Percentiles rank a stretch among this genome's conserved stretches.
Conservation (phyloP, 2,797 vertebrate species). For the Tapirus indicus region DNA sequence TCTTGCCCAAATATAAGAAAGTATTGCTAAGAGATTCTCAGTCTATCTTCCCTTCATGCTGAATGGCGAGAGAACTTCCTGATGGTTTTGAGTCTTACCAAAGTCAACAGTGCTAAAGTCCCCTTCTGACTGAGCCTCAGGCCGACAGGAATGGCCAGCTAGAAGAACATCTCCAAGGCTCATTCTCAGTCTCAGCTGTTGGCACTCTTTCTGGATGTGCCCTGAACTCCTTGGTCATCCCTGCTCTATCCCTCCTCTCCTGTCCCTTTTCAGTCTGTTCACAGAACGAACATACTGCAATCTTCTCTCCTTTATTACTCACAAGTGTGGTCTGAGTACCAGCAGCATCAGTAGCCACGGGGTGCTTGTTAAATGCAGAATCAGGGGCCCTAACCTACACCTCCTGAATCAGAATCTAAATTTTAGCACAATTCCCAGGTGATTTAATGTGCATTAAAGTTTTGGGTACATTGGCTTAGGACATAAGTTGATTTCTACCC, state of each 20-base stretch:
- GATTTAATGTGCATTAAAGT: background rate
- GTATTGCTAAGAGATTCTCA: background rate
- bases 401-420: background rate
- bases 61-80: background rate
- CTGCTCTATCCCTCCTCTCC: background rate
- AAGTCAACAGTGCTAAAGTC: background rate
- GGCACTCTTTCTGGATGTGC: background rate
- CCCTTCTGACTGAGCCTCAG: background rate
- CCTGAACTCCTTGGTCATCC: background rate
- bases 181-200: background rate
- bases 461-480: background rate
- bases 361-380: background rate
- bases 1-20: background rate
- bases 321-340: background rate
- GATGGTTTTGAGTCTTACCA: background rate
- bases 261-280: background rate
- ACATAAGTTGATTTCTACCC: background rate
- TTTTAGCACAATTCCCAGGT: background rate
- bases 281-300: background rate
- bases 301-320: background rate
- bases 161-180: background rate
- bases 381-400: background rate
- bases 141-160: background rate
- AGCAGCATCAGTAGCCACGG: background rate
- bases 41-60: background rate